A percentile compares a stretch with the other conserved stretches of the same genome.
Evolutionary conservation across 2,888 invertebrate species (phyloP).

Genomic region (Abscondita cerata): DNA sequence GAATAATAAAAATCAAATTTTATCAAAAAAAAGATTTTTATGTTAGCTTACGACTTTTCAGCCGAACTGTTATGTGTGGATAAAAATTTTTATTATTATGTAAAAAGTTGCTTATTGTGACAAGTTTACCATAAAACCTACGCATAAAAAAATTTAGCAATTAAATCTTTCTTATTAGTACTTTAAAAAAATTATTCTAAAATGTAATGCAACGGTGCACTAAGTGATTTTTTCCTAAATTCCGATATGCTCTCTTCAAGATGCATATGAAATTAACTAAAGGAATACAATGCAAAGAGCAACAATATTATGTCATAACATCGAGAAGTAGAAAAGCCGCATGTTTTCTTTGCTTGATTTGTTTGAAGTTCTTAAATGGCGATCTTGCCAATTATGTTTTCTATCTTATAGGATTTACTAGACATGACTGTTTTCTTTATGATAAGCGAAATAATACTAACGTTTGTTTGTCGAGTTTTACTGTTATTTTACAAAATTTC

Average conservation of each 20-base stretch:
- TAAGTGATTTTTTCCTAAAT: no score
- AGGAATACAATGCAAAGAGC: neutral
- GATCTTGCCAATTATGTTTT: slow-evolving; percentile 2
- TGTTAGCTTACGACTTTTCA: neutral
- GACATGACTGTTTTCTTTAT: slow-evolving; percentile 2
- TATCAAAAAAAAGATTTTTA: neutral
- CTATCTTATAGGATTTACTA: neutral
- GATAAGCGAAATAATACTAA: neutral
- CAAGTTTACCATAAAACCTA: no score
- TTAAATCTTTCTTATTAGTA: no score
- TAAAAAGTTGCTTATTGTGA: no score
- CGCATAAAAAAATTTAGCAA: no score
- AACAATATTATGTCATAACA: neutral
- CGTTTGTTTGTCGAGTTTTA: no score
- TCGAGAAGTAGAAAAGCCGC: neutral
- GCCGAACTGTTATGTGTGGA: neutral
- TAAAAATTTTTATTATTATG: no score
- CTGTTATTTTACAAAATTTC: no score
- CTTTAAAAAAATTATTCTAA: no score
- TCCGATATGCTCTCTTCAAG: no score
- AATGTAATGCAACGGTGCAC: no score
- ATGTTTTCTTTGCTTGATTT: neutral
- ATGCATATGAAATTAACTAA: neutral
- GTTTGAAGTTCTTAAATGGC: slow-evolving; percentile 2
- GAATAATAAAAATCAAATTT: no score